Percentiles rank a stretch among this genome's conserved stretches.
Conservation (phyloP, 2,797 vertebrate genomes). For the Distichodus sexfasciatus region DNA sequence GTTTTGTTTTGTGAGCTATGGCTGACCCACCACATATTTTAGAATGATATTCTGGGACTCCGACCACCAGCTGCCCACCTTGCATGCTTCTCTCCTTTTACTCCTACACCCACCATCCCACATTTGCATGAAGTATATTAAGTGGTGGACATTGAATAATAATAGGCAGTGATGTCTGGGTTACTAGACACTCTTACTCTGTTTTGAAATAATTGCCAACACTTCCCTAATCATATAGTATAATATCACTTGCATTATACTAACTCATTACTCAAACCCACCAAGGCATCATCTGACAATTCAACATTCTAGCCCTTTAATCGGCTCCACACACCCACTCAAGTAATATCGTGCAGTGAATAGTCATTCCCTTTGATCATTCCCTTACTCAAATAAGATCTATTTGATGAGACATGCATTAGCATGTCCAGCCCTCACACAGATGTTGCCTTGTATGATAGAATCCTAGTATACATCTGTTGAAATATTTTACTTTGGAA, state of each 20-base stretch:
- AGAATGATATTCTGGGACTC: conserved; percentile 93
- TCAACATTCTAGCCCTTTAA: neutral
- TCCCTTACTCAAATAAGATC: conserved; percentile 3
- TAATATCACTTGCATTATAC: too few species aligned
- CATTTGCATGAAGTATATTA: conserved; percentile 33
- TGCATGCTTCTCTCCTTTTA: conserved; percentile 40
- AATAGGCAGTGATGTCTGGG: neutral
- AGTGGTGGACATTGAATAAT: conserved; percentile 1
- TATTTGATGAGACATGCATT: neutral
- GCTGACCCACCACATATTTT: conserved; percentile 90
- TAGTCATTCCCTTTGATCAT: neutral
- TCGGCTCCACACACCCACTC: neutral
- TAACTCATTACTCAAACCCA: too few species aligned
- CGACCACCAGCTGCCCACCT: conserved; percentile 19
- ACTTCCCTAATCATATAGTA: too few species aligned
- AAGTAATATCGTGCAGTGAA: neutral
- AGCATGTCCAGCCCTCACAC: conserved; percentile 26
- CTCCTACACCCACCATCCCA: neutral
- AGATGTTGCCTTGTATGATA: conserved; percentile 23
- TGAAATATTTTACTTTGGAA: conserved; percentile 19
- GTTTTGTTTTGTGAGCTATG: conserved; percentile 94
- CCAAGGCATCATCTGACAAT: too few species aligned
- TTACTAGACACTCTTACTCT: neutral
- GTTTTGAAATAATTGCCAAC: neutral
- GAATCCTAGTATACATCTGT: conserved; percentile 32